phyloP scores from a whole-genome alignment of 2,797 vertebrate species.

The Zalophus californianus region DNA sequence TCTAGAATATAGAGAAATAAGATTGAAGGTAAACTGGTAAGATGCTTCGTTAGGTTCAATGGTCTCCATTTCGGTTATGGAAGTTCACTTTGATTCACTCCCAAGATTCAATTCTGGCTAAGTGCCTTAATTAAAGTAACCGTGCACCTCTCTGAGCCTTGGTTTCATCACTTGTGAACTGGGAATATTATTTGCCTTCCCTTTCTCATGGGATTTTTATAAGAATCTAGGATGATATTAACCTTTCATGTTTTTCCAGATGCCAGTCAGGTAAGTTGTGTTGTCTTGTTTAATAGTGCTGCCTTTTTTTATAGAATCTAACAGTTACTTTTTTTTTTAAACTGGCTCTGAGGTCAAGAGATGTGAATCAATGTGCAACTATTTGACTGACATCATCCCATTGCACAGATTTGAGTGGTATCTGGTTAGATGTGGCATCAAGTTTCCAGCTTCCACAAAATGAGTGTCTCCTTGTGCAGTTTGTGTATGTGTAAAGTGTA shows the following conservation, averaged over 20 bases:
- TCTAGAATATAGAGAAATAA: slow-evolving; percentile 34
- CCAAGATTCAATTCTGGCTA: slow-evolving; percentile 27
- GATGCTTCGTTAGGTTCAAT: not conserved
- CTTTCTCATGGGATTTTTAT: not conserved
- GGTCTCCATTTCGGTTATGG: not conserved
- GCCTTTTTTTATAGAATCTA: not conserved
- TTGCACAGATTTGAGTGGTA: not conserved
- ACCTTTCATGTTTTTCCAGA: not conserved
- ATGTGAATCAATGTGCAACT: not conserved
- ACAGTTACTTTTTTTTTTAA: not conserved
- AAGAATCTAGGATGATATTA: not conserved
- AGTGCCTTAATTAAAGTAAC: slow-evolving; percentile 1
- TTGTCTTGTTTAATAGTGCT: not conserved
- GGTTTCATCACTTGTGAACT: slow-evolving; percentile 1
- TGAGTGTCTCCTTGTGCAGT: not conserved
- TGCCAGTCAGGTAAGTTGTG: not conserved
- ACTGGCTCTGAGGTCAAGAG: not conserved
- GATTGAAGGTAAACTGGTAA: not conserved
- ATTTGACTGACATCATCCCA: not conserved
- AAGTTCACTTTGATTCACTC: slow-evolving; percentile 13
- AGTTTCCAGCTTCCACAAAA: not conserved
- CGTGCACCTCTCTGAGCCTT: not conserved
- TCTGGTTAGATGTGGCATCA: not conserved
- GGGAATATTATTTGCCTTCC: not conserved
- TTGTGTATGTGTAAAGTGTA: not conserved